A percentile compares a stretch with the other conserved stretches of the same genome.
phyloP scores from a whole-genome alignment of 2,113 vertebrate genomes.

The western clawed frog (Xenopus tropicalis) region UCB_Xtro_10.0 CM004445.2:99198001-99198500 shows the following conservation, averaged over 20 bases:
- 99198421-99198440: slow-evolving; percentile 92
- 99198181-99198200: slow-evolving; percentile 87
- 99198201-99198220: slow-evolving; percentile 83
- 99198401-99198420: slow-evolving; percentile 89
- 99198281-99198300: slow-evolving; percentile 88
- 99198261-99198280: slow-evolving; percentile 87
- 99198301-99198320: slow-evolving; percentile 68
- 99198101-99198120: slow-evolving; percentile 99
- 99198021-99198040: slow-evolving; percentile 98
- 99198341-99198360: slow-evolving; percentile 89
- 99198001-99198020: slow-evolving; percentile 99
- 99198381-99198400: slow-evolving; percentile 91
- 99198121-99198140: slow-evolving; percentile 89
- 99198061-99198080: slow-evolving; percentile 59
- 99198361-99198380: slow-evolving; percentile 99
- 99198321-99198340: slow-evolving; percentile 67
- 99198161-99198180: slow-evolving; percentile 90
- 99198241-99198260: slow-evolving; percentile 16
- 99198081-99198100: slow-evolving; percentile 83
- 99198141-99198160: slow-evolving; percentile 81
- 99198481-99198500: slow-evolving; percentile 83
- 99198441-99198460: slow-evolving; percentile 74
- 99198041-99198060: slow-evolving; percentile 96
- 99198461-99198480: slow-evolving; percentile 71
- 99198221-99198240: slow-evolving; percentile 61